These are phyloP conservation scores for Chrysomela aeneicollis DNA, from an alignment of 2,888 invertebrate species.

Conservation along the genomic window DNA sequence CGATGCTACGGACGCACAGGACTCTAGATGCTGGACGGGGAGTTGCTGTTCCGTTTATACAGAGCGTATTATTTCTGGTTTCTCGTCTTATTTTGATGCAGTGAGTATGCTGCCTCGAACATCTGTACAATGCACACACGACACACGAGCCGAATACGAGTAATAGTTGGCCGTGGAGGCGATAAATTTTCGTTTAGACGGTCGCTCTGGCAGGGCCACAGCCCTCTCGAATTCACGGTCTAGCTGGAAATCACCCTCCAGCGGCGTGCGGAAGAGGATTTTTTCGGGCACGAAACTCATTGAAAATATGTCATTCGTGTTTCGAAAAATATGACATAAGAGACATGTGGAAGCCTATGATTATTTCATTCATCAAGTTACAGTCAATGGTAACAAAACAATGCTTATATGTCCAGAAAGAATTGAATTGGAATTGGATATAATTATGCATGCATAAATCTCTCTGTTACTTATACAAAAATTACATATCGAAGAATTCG, in stretches of 20 bases:
- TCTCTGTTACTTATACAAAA: no score
- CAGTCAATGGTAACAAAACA: no score
- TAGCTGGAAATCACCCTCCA: neutral
- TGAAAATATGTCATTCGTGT: no score
- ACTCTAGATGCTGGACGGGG: slow-evolving; percentile 21
- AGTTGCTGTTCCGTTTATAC: neutral
- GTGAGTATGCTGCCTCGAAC: neutral
- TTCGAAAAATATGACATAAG: no score
- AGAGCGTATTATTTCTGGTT: slow-evolving; percentile 7
- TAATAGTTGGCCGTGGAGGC: slow-evolving; percentile 2
- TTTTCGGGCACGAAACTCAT: no score
- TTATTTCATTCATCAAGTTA: no score
- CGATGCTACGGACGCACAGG: slow-evolving; percentile 9
- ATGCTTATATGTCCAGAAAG: no score
- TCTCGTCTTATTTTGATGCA: slow-evolving; percentile 4
- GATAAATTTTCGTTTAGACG: slow-evolving; percentile 17
- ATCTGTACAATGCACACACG: neutral
- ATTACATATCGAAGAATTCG: no score
- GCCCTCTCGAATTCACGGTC: slow-evolving; percentile 20
- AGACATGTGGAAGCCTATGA: no score
- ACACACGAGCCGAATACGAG: slow-evolving; percentile 5
- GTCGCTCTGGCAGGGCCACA: slow-evolving; percentile 11
- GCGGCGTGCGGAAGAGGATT: no score
- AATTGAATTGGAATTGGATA: no score
- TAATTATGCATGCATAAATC: no score